Evolutionary conservation across 2,113 vertebrate species (phyloP).

Genomic region (Columbina picui): DNA sequence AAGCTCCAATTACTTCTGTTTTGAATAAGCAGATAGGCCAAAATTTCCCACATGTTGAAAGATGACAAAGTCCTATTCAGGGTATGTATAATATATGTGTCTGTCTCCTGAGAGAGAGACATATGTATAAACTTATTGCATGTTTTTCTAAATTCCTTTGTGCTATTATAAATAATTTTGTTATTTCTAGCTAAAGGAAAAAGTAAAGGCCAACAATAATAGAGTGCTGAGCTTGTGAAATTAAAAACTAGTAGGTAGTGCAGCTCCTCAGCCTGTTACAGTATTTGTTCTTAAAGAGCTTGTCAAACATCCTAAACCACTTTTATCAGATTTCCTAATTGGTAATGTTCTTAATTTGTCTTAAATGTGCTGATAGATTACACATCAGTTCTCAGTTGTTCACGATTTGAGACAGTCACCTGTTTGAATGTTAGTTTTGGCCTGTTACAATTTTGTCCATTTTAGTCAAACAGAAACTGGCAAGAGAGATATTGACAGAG

Average conservation of each 20-base stretch:
- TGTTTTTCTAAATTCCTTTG: conserved; percentile 42
- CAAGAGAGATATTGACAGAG: neutral
- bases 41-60: conserved; percentile 27
- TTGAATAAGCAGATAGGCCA: neutral
- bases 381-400: neutral
- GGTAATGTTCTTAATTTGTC: neutral
- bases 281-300: neutral
- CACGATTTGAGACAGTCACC: neutral
- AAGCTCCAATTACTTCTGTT: neutral
- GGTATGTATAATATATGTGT: neutral
- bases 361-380: neutral
- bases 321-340: neutral
- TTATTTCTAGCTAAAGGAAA: conserved; percentile 18
- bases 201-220: conserved; percentile 12
- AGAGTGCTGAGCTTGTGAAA: neutral
- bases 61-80: neutral
- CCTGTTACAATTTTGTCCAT: neutral
- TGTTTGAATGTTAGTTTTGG: neutral
- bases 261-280: neutral
- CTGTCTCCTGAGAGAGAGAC: neutral
- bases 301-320: neutral
- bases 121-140: neutral
- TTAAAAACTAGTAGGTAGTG: neutral
- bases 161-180: conserved; percentile 32
- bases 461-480: neutral